Conservation (phyloP, 2,113 vertebrate genomes). For the Lophotis ruficrista region DNA sequence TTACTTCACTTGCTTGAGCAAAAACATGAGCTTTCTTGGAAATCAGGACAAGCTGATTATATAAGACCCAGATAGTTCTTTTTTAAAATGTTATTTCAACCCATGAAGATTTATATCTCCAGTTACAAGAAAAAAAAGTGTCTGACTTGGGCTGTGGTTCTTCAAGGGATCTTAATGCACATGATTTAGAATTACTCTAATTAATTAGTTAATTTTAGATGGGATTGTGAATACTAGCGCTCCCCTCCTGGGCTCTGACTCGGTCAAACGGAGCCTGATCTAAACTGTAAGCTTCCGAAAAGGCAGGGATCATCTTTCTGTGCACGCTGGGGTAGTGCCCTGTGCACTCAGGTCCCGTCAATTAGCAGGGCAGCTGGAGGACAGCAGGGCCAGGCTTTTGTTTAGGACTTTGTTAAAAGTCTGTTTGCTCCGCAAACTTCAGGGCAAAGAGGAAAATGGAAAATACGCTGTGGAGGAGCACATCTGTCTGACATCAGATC, state of each 20-base stretch:
- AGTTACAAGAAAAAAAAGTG: not conserved
- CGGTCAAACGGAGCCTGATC: not conserved
- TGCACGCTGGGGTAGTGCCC: not conserved
- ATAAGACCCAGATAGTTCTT: constrained; percentile 46
- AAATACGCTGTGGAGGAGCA: not conserved
- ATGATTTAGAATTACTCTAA: not conserved
- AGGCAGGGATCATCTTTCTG: not conserved
- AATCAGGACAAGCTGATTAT: constrained; percentile 72
- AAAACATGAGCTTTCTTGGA: constrained; percentile 76
- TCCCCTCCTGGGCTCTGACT: not conserved
- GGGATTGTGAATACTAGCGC: not conserved
- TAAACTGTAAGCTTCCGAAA: not conserved
- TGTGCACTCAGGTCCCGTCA: accelerated
- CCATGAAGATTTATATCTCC: constrained; percentile 27
- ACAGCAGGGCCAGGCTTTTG: not conserved
- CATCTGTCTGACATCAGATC: not conserved
- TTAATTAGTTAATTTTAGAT: not conserved
- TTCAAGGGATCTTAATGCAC: not conserved
- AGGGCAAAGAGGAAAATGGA: not conserved
- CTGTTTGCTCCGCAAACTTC: not conserved
- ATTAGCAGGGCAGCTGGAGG: not conserved
- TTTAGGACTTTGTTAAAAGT: not conserved
- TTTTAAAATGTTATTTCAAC: constrained; percentile 52
- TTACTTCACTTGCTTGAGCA: constrained; percentile 73
- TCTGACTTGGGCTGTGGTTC: not conserved